These are phyloP conservation scores for Parazoanthus darwini DNA, from an alignment of 92 coral and sea anemone genomes.

Conservation along the genomic window DNA sequence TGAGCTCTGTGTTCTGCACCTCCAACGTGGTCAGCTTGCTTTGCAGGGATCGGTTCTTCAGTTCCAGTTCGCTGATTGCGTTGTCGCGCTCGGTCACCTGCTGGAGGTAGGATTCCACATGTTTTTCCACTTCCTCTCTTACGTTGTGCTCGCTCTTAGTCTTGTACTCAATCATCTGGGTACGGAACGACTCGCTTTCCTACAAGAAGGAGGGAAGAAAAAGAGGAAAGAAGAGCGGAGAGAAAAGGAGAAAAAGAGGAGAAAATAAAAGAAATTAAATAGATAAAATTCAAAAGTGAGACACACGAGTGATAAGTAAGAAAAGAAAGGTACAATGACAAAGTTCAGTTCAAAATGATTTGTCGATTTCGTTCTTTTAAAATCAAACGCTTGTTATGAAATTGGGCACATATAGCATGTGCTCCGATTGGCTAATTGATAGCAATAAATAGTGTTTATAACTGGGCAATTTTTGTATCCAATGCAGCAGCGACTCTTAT, in stretches of 20 bases:
- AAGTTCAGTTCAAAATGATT: no score
- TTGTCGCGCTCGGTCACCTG: slow-evolving; percentile 38
- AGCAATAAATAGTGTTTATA: no score
- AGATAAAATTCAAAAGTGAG: background rate
- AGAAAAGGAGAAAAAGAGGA: background rate
- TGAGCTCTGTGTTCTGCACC: background rate
- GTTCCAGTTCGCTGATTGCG: slow-evolving; percentile 28
- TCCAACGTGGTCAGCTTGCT: slow-evolving; percentile 17
- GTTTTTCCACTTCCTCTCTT: slow-evolving; percentile 35
- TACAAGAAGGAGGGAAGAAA: background rate
- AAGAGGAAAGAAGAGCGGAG: background rate
- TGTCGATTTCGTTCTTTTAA: no score
- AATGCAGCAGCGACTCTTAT: no score
- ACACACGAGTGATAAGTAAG: no score
- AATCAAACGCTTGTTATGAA: no score
- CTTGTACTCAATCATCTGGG: slow-evolving; percentile 47
- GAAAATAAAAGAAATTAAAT: background rate
- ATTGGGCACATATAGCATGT: no score
- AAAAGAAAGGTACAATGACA: no score
- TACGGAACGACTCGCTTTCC: slow-evolving; percentile 50
- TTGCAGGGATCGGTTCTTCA: slow-evolving; percentile 13
- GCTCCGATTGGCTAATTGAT: no score
- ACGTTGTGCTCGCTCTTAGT: slow-evolving; percentile 27
- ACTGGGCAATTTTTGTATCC: no score
- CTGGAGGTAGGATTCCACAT: slow-evolving; percentile 19